Base-by-base conservation (phyloP, 2,888 invertebrate genomes). In the Oscheius sp. region DNA sequence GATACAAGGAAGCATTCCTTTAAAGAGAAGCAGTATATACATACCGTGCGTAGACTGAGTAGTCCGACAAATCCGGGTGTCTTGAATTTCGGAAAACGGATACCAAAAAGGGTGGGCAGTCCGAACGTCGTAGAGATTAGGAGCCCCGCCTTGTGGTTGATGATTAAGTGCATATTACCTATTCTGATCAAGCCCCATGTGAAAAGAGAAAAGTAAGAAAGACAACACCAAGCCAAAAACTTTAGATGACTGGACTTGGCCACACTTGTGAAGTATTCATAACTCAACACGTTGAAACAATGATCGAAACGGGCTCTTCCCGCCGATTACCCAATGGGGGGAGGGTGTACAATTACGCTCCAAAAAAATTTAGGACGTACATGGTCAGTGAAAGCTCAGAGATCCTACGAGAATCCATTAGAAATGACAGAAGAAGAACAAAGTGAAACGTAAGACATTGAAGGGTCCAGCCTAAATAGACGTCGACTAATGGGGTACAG, bases 21-120 rank as follows among this genome's bases (percentile, higher is more conserved):
- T 5, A 6, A 55, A 3, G 61, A 16, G 23, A 45, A 64, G 46
- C n/a, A 18, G 7, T 9, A 27, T 18, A 9, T 9, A 35, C 25
- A 13, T 66, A 66, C 66, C 35, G 66, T 66, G 66, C 49, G 66
- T 27, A 49, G 52, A 27, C 27, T 64, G 64, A 29, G 66, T 49
- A 52, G 66, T 52, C 52, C 52, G 52, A 35, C 66, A 66, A 66
- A 66, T 66, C 52, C 66, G 52, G 25, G 35, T 35, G 66, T 66
- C 52, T 66, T 66, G 35, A 35, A 35, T 66, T 66, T 66, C 66
- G 21, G 66, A 52, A 66, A 66, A 66, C 25, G 66, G 52, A 66
- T 66, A 66, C 66, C 27, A 27, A 18, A 35, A 35, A 35, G 35
- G 35, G 35, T 35, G 35, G 35, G 35, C 35, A 35, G 35, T 35